phyloP scores from a whole-genome alignment of 2,113 vertebrate genomes.

The Tachycineta bicolor region DNA sequence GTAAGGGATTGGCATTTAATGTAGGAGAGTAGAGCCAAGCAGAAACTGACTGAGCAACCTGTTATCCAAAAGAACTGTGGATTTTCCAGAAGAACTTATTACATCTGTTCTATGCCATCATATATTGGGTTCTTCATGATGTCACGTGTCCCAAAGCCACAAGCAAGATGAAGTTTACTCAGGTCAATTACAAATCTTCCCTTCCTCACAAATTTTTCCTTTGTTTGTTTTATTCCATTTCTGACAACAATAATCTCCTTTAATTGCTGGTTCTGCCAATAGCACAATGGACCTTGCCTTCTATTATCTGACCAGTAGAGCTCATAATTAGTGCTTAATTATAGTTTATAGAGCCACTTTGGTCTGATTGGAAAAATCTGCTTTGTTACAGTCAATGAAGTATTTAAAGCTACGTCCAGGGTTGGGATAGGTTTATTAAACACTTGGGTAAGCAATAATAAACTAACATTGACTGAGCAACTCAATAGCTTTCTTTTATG shows the following conservation, averaged over 20 bases:
- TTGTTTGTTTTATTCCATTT: constrained; percentile 62
- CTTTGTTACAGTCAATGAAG: constrained; percentile 77
- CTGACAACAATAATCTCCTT: constrained; percentile 59
- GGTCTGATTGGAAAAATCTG: constrained; percentile 71
- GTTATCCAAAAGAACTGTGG: not conserved
- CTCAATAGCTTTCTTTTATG: constrained; percentile 71
- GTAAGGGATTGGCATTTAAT: not conserved
- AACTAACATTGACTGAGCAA: constrained; percentile 74
- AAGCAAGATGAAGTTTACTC: constrained; percentile 7
- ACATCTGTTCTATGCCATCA: not conserved
- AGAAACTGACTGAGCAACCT: not conserved
- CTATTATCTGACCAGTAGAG: constrained; percentile 72
- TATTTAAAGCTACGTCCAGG: constrained; percentile 70
- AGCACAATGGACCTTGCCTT: constrained; percentile 62
- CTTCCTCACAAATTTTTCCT: not conserved
- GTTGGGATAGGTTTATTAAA: constrained; percentile 75
- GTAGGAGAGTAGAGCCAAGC: not conserved
- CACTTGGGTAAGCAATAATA: constrained; percentile 80
- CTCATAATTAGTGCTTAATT: constrained; percentile 79
- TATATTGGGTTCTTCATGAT: not conserved
- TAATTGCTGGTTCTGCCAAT: constrained; percentile 13
- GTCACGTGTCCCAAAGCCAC: not conserved
- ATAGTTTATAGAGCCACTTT: constrained; percentile 76
- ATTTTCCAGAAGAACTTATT: not conserved
- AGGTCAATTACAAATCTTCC: constrained; percentile 16